Percentiles rank a stretch among this genome's conserved stretches.
Conservation (phyloP, 1,140 invertebrate species). For the Heliconius congener region DNA sequence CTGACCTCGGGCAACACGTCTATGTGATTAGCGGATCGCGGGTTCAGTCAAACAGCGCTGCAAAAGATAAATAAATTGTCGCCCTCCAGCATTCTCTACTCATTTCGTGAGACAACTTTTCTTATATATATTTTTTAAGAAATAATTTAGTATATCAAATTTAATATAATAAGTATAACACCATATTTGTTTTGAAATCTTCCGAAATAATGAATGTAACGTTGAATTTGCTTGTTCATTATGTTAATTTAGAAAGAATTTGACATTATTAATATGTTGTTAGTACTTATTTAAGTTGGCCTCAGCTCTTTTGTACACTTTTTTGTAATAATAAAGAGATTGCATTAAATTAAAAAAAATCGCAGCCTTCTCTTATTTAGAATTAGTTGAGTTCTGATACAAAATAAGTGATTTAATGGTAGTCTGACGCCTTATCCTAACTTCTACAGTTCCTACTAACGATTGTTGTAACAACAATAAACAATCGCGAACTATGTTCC, state of each 20-base stretch:
- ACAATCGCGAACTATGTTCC: conserved; percentile 49
- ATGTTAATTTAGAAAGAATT: neutral
- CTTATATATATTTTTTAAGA: too few species aligned
- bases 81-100: neutral
- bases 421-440: conserved; percentile 31
- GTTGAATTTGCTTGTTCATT: neutral
- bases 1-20: conserved; percentile 25
- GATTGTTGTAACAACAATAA: conserved; percentile 51
- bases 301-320: too few species aligned
- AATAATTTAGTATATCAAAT: too few species aligned
- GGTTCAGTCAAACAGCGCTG: conserved; percentile 1
- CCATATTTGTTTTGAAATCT: too few species aligned
- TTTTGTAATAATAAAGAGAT: too few species aligned
- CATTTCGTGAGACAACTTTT: neutral
- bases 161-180: too few species aligned
- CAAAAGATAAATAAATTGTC: conserved; percentile 6
- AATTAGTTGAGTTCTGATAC: neutral
- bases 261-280: too few species aligned
- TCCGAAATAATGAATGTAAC: too few species aligned
- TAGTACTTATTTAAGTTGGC: too few species aligned
- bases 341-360: too few species aligned
- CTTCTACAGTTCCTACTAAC: conserved; percentile 42
- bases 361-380: neutral
- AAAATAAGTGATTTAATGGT: conserved; percentile 4
- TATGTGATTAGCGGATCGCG: conserved; percentile 31